Conservation (phyloP, 2,797 vertebrate genomes). For the Clarias pachynema region DNA sequence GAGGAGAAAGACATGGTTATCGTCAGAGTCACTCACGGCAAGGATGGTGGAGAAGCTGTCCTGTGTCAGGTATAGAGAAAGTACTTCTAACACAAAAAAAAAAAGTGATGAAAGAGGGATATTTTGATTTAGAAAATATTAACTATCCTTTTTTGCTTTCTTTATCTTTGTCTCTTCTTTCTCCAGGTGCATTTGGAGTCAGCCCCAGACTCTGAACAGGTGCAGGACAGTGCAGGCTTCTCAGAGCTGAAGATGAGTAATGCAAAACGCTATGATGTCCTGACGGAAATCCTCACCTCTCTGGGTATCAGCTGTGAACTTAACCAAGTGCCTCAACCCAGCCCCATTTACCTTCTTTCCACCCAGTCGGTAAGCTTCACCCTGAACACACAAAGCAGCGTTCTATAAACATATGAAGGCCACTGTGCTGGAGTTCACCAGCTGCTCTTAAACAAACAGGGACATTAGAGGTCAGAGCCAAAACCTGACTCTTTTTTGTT, state of each 20-base stretch:
- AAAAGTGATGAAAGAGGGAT: background rate
- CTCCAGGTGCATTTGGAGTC: constrained; percentile 83
- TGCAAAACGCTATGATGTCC: constrained; percentile 76
- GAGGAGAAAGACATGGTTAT: constrained; percentile 76
- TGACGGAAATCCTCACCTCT: constrained; percentile 80
- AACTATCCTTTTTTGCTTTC: background rate
- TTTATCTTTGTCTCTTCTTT: background rate
- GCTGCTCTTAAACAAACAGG: background rate
- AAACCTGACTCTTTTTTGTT: background rate
- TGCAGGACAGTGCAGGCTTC: constrained; percentile 70
- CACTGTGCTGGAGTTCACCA: background rate
- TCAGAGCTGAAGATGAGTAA: constrained; percentile 84
- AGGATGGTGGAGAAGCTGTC: constrained; percentile 84
- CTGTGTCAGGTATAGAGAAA: constrained; percentile 85
- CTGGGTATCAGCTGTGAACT: constrained; percentile 84
- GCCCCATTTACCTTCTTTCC: constrained; percentile 80
- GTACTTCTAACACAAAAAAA: background rate
- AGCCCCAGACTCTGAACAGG: constrained; percentile 66
- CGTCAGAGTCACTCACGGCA: constrained; percentile 77
- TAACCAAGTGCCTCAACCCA: constrained; percentile 66
- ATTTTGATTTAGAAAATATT: background rate
- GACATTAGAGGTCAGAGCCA: background rate
- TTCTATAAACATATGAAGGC: background rate
- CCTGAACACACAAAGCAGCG: background rate
- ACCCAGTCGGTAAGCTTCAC: constrained; percentile 73